Percentiles rank a stretch among this genome's conserved stretches.
phyloP scores from a whole-genome alignment of 2,888 invertebrate species.

The Parnassius glacialis region DNA sequence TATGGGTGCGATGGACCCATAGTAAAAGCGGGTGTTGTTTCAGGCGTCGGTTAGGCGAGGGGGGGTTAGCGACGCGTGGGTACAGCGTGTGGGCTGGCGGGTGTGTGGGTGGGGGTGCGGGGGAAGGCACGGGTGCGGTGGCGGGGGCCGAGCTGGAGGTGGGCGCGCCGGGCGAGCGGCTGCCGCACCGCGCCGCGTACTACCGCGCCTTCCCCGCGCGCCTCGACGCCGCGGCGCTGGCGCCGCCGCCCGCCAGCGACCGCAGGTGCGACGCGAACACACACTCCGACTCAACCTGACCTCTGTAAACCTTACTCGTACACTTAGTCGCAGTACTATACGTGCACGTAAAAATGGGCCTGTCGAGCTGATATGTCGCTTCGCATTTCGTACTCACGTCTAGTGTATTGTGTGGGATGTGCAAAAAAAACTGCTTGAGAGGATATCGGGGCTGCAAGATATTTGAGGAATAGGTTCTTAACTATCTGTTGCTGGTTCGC shows the following conservation, averaged over 20 bases:
- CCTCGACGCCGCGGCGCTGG: constrained; percentile 83
- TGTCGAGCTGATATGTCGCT: no score
- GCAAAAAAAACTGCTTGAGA: no score
- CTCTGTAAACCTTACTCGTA: background rate
- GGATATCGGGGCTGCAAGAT: no score
- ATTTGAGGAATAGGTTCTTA: no score
- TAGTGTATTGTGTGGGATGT: no score
- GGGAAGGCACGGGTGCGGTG: constrained; percentile 39
- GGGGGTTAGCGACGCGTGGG: constrained; percentile 63
- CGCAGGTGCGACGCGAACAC: constrained; percentile 58
- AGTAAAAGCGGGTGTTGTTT: constrained; percentile 38
- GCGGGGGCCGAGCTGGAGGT: constrained; percentile 89
- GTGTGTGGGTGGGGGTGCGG: constrained; percentile 11
- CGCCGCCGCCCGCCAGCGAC: constrained; percentile 63
- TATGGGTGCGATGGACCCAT: constrained; percentile 16
- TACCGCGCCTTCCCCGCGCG: constrained; percentile 93
- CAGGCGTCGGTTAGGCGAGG: constrained; percentile 72
- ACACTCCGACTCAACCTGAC: background rate
- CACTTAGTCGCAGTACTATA: background rate
- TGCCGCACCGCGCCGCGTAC: constrained; percentile 86
- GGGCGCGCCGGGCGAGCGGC: constrained; percentile 88
- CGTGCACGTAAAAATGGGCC: no score
- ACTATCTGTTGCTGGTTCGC: no score
- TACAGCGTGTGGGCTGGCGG: constrained; percentile 69
- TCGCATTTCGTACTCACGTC: no score